These are phyloP conservation scores for Pogona vitticeps DNA, from an alignment of 2,113 vertebrate species.

Conservation along the genomic window DNA sequence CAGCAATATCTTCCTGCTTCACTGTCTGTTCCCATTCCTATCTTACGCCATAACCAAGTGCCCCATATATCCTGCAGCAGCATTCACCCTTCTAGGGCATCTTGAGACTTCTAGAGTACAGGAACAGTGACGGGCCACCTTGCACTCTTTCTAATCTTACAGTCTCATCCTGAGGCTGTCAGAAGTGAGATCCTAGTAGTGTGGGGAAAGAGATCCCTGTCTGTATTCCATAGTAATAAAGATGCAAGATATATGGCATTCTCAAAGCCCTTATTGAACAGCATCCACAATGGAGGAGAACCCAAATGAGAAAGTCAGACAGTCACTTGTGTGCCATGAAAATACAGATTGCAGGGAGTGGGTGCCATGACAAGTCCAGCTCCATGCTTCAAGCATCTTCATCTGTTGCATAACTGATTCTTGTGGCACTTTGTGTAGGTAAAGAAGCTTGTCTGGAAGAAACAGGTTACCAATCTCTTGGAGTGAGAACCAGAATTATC, in stretches of 20 bases:
- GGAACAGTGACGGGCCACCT: too few species aligned
- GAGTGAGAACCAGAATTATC: neutral
- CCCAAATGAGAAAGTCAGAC: neutral
- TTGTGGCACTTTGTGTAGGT: neutral
- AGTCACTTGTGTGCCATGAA: neutral
- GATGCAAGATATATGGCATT: neutral
- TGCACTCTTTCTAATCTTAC: neutral
- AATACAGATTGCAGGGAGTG: too few species aligned
- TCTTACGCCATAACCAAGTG: neutral
- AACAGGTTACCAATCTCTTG: neutral
- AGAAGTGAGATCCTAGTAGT: neutral
- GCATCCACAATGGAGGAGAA: neutral
- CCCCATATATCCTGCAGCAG: too few species aligned
- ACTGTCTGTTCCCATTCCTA: neutral
- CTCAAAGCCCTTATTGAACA: neutral
- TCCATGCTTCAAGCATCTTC: neutral
- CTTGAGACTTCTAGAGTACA: too few species aligned
- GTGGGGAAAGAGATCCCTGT: neutral
- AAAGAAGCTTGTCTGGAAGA: neutral
- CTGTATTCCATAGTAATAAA: neutral
- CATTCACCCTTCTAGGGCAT: neutral
- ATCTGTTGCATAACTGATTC: neutral
- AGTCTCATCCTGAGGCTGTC: neutral
- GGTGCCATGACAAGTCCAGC: neutral
- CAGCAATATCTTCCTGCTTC: neutral